Evolutionary conservation across 2,113 vertebrate species (phyloP).

Genomic region (Nestor notabilis): DNA sequence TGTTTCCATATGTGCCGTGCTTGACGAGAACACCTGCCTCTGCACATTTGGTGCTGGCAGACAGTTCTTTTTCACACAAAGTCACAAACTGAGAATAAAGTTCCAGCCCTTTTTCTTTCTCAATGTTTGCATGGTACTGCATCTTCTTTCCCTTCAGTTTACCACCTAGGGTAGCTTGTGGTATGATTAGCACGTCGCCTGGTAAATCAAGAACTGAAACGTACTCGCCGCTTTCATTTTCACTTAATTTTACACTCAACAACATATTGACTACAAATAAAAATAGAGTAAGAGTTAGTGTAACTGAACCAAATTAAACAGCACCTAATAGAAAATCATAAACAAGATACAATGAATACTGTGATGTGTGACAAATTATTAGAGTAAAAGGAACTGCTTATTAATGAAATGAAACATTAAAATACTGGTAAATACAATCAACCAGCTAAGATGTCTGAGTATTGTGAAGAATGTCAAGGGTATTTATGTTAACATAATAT

Average conservation of each 20-base stretch:
- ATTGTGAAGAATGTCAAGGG: neutral
- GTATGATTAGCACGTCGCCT: conserved; percentile 87
- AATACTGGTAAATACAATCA: neutral
- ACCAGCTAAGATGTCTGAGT: neutral
- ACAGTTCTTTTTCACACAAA: conserved; percentile 83
- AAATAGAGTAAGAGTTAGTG: conserved; percentile 52
- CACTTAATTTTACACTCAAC: conserved; percentile 89
- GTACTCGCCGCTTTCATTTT: conserved; percentile 81
- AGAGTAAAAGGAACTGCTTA: neutral
- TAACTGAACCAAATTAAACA: neutral
- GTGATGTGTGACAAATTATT: neutral
- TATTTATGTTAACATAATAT: neutral
- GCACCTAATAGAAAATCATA: neutral
- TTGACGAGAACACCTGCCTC: conserved; percentile 73
- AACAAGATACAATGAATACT: neutral
- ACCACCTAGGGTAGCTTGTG: conserved; percentile 92
- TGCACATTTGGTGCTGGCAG: conserved; percentile 65
- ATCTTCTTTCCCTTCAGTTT: conserved; percentile 85
- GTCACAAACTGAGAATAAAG: conserved; percentile 86
- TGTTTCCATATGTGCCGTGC: conserved; percentile 91
- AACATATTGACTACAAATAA: conserved; percentile 79
- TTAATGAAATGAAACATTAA: neutral
- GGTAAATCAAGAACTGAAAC: conserved; percentile 88
- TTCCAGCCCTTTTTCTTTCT: conserved; percentile 86
- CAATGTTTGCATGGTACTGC: conserved; percentile 93